Evolutionary conservation across 2,888 invertebrate species (phyloP), one percentile per base, ranked within the genome.

Genomic region (Caenorhabditis sp.): DNA sequence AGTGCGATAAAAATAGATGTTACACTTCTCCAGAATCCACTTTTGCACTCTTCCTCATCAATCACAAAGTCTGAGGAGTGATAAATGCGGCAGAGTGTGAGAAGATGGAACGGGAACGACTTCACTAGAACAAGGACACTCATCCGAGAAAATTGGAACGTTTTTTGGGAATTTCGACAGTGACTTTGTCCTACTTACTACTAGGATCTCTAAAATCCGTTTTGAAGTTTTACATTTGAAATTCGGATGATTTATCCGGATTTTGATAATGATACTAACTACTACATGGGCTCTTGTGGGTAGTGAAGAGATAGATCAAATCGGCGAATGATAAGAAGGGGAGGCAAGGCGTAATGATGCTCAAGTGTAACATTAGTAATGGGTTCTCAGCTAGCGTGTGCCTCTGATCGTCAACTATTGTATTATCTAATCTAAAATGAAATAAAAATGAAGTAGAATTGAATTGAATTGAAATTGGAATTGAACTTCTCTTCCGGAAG

Each of bases 341-440:
- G 20, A 35, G 18, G 40, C 6, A 22, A 40, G 44, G 67, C 76
- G 76, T 67, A 67, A 74, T 65, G 72, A 72, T 65, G 74, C 74
- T 74, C 74, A 61, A 67, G 76, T 76, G 76, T 76, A 76, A 76
- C 76, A 76, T 76, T 76, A 76, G 76, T 76, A 76, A 76, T 76
- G 76, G 76, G 76, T 76, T 76, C 61, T 76, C 67, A 51, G 47
- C 74, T 64, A 58, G 65, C 74, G 56, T 74, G 60, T 67, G 65
- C 60, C 65, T 58, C 64, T 67, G 65, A 60, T 60, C n/a, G n/a
- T 37, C 20, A 24, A 5, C 47, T 1, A 61, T 61, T 61, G 76
- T 76, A 61, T 67, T 76, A 76, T 76, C 67, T 76, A 76, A 76
- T 67, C 67, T 53, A 67, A 76, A 61, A 65, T 76, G 68, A 76